phyloP scores from a whole-genome alignment of 2,113 vertebrate species.

The Cacatua alba region DNA sequence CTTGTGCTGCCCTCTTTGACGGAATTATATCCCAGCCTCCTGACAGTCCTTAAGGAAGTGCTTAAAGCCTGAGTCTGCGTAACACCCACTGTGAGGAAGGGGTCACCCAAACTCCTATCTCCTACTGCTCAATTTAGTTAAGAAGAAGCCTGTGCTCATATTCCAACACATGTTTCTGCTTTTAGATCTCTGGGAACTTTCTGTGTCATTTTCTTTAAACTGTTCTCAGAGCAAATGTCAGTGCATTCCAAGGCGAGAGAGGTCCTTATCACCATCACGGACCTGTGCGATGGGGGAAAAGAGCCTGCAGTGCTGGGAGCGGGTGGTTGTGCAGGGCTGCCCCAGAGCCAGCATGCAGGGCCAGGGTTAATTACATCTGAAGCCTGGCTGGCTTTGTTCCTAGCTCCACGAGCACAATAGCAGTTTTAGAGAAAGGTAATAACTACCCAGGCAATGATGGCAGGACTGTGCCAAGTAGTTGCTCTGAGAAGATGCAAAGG shows the following conservation, averaged over 20 bases:
- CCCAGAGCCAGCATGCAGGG: not conserved
- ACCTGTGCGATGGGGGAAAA: not conserved
- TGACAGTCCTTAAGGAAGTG: constrained; percentile 48
- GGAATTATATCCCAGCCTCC: constrained; percentile 20
- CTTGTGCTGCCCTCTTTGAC: constrained; percentile 33
- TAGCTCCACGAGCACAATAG: not conserved
- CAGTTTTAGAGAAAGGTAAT: not conserved
- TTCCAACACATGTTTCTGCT: constrained; percentile 70
- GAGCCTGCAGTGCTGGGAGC: not conserved
- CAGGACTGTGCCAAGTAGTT: not conserved
- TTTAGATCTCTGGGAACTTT: constrained; percentile 14
- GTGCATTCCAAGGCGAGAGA: not conserved
- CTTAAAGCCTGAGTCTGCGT: not conserved
- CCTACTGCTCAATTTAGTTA: constrained; percentile 12
- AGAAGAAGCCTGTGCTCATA: not conserved
- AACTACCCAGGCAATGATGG: not conserved
- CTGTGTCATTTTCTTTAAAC: not conserved
- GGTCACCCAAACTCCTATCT: constrained; percentile 33
- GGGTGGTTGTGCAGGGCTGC: not conserved
- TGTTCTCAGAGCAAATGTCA: constrained; percentile 22
- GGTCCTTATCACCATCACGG: not conserved
- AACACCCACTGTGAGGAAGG: constrained; percentile 33
- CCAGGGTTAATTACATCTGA: not conserved
- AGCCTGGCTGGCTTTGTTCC: not conserved
- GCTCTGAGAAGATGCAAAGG: not conserved